Conservation (phyloP, 2,888 invertebrate genomes). For the Athrips mouffetella region DNA sequence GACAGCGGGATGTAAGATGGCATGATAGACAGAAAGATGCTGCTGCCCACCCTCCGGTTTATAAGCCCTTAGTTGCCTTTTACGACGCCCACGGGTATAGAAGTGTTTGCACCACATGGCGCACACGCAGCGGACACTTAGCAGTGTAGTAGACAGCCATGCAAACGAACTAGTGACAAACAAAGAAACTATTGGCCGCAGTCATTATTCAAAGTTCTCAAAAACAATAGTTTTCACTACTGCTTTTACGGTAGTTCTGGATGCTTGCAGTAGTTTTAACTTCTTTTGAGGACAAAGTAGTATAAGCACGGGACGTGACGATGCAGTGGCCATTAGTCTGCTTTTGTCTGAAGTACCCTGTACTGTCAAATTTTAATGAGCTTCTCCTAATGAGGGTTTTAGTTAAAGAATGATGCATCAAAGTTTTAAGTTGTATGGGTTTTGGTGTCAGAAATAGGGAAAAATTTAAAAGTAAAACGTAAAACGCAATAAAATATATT, state of each 20-base stretch:
- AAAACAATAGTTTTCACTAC: slow-evolving; percentile 53
- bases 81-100: no score
- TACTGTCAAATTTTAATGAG: slow-evolving; percentile 2
- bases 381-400: slow-evolving; percentile 3
- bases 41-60: no score
- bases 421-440: background rate
- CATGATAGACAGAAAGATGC: no score
- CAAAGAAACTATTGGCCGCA: slow-evolving; percentile 25
- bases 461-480: background rate
- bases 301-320: slow-evolving; percentile 7
- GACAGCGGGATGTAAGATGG: no score
- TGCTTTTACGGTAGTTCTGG: slow-evolving; percentile 56
- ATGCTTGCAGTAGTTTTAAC: slow-evolving; percentile 1
- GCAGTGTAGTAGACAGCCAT: no score
- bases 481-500: no score
- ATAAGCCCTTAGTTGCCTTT: no score
- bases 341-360: slow-evolving; percentile 1
- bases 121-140: no score
- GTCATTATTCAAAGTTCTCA: slow-evolving; percentile 33
- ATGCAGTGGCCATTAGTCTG: background rate
- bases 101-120: no score
- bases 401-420: background rate
- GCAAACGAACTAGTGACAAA: slow-evolving; percentile 14
- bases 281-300: background rate
- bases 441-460: no score